Percentiles rank a stretch among this genome's conserved stretches.
phyloP scores from a whole-genome alignment of 2,797 vertebrate genomes.

The Onychomys leucogaster region DNA sequence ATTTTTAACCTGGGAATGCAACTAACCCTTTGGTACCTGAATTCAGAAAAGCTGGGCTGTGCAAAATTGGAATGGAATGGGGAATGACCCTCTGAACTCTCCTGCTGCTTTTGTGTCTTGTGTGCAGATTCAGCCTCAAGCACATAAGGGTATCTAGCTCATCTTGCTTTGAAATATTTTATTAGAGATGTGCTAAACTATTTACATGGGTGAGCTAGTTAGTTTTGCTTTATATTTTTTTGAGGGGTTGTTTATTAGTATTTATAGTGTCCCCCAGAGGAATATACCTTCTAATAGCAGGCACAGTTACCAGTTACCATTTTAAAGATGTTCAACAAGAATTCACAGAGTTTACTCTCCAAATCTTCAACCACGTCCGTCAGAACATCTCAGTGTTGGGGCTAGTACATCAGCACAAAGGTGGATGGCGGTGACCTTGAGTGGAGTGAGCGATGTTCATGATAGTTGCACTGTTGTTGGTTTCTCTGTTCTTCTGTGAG shows the following conservation, averaged over 20 bases:
- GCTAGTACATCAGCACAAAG: neutral
- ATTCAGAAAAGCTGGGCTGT: neutral
- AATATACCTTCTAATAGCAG: neutral
- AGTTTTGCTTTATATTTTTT: neutral
- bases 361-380: neutral
- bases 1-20: neutral
- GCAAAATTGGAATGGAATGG: neutral
- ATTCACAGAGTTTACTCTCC: neutral
- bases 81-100: neutral
- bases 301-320: fast-evolving
- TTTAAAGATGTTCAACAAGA: neutral
- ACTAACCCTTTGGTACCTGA: neutral
- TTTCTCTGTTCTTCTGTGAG: fast-evolving
- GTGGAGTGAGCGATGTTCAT: fast-evolving
- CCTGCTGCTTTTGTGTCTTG: neutral
- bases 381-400: neutral
- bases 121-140: neutral
- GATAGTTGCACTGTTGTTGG: fast-evolving
- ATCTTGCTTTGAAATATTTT: neutral
- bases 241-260: neutral
- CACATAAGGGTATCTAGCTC: neutral
- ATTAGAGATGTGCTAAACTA: neutral
- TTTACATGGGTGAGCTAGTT: neutral
- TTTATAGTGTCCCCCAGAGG: neutral
- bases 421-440: neutral